Conservation (phyloP, 2,888 invertebrate genomes). For the Pseudococcus jackbeardsleyi region DNA sequence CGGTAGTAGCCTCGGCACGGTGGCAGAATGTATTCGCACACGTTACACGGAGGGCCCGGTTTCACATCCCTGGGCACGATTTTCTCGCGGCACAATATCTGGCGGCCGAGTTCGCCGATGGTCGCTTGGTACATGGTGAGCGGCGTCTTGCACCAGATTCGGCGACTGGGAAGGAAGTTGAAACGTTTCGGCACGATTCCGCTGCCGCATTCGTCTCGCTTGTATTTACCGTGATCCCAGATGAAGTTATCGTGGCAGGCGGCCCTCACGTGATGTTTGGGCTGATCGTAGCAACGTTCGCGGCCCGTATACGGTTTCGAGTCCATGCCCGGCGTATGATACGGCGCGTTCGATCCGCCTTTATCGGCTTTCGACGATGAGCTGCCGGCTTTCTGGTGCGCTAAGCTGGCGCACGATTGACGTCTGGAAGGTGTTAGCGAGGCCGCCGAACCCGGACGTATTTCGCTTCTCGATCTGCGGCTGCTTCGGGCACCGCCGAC, state of each 20-base stretch:
- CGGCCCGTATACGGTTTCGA: constrained; percentile 7
- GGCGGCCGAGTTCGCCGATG: constrained; percentile 50
- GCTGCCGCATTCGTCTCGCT: constrained; percentile 55
- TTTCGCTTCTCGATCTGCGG: not conserved
- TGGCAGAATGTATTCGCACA: constrained; percentile 52
- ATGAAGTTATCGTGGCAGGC: constrained; percentile 19
- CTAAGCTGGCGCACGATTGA: not conserved
- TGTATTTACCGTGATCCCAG: constrained; percentile 52
- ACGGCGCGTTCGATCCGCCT: not conserved
- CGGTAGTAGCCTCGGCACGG: constrained; percentile 59
- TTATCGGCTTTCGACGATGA: not conserved
- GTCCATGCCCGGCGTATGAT: not conserved
- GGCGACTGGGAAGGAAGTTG: constrained; percentile 17
- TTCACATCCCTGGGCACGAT: constrained; percentile 26
- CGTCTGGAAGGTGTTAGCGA: not conserved
- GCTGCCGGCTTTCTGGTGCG: not conserved
- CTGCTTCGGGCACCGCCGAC: not conserved
- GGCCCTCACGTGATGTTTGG: not conserved
- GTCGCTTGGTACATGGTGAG: constrained; percentile 57
- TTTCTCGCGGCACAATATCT: constrained; percentile 57
- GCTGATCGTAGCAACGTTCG: constrained; percentile 56
- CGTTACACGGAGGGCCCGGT: constrained; percentile 52
- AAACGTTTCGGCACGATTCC: constrained; percentile 49
- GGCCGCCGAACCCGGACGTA: not conserved
- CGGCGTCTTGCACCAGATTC: constrained; percentile 56